Percentiles rank a stretch among this genome's conserved stretches.
phyloP scores from a whole-genome alignment of 2,113 vertebrate species.

The Misgurnus anguillicaudatus region DNA sequence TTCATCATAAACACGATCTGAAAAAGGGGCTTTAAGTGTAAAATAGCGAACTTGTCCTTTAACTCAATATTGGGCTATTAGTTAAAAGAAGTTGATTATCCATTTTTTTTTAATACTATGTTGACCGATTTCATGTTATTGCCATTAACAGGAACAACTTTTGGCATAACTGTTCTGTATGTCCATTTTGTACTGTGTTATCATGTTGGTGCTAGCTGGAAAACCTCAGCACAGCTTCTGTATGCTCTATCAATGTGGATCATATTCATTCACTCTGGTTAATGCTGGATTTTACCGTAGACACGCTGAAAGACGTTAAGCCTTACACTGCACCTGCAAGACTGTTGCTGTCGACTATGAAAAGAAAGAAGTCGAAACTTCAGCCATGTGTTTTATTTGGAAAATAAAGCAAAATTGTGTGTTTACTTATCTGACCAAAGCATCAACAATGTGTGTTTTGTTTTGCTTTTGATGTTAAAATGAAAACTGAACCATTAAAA shows the following conservation, averaged over 20 bases:
- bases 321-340: slow-evolving; percentile 75
- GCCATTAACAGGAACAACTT: slow-evolving; percentile 12
- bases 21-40: no score
- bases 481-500: background rate
- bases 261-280: slow-evolving; percentile 54
- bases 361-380: slow-evolving; percentile 56
- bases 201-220: slow-evolving; percentile 70
- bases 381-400: slow-evolving; percentile 67
- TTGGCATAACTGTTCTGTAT: slow-evolving; percentile 42
- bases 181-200: slow-evolving; percentile 52
- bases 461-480: background rate
- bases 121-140: slow-evolving; percentile 32
- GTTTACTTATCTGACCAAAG: slow-evolving; percentile 67
- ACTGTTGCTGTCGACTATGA: slow-evolving; percentile 71
- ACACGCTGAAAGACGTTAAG: slow-evolving; percentile 67
- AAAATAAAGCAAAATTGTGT: slow-evolving; percentile 68
- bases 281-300: slow-evolving; percentile 67
- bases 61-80: background rate
- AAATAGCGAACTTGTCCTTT: no score
- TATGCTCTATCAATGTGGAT: slow-evolving; percentile 47
- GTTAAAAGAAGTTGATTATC: background rate
- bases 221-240: slow-evolving; percentile 54
- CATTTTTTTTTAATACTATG: background rate
- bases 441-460: slow-evolving; percentile 35
- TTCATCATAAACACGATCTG: no score